Conservation (phyloP, 2,797 vertebrate species). For the Eupleurogrammus muticus region DNA sequence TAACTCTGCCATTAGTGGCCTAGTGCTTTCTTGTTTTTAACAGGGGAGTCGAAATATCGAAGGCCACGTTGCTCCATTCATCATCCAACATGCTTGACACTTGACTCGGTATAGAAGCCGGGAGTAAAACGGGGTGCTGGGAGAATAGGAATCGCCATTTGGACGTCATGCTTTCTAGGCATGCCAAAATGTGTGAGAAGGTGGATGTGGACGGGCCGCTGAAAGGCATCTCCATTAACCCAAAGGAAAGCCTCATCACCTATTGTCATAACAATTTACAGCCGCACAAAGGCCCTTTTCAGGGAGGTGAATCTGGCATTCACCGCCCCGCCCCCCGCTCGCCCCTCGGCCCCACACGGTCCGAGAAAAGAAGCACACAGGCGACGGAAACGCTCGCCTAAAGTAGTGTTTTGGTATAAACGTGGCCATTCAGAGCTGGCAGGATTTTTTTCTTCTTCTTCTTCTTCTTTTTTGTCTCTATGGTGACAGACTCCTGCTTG, state of each 20-base stretch:
- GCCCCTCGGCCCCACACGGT: slow-evolving; percentile 35
- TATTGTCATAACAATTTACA: slow-evolving; percentile 36
- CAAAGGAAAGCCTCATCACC: slow-evolving; percentile 13
- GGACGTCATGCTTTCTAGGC: neutral
- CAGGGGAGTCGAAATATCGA: slow-evolving; percentile 25
- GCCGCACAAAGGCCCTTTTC: slow-evolving; percentile 45
- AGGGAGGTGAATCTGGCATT: slow-evolving; percentile 30
- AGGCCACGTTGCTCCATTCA: slow-evolving; percentile 30
- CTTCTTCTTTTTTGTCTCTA: slow-evolving; percentile 56
- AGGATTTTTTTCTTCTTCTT: slow-evolving; percentile 46
- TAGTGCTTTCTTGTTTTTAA: slow-evolving; percentile 35
- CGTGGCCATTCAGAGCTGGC: slow-evolving; percentile 50
- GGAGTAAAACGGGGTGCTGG: slow-evolving; percentile 14
- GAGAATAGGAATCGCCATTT: neutral
- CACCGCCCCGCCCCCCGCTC: slow-evolving; percentile 29
- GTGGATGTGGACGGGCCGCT: neutral
- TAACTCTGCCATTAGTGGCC: slow-evolving; percentile 57
- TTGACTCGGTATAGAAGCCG: slow-evolving; percentile 19
- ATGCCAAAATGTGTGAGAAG: neutral
- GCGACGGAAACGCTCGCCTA: slow-evolving; percentile 56
- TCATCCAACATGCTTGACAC: slow-evolving; percentile 11
- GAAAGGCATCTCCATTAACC: slow-evolving; percentile 10
- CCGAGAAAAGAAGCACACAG: slow-evolving; percentile 16
- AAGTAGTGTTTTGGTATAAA: slow-evolving; percentile 67
- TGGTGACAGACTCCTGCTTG: slow-evolving; percentile 60